Conservation (phyloP, 2,888 invertebrate species). For the Dendrolimus pini region DNA sequence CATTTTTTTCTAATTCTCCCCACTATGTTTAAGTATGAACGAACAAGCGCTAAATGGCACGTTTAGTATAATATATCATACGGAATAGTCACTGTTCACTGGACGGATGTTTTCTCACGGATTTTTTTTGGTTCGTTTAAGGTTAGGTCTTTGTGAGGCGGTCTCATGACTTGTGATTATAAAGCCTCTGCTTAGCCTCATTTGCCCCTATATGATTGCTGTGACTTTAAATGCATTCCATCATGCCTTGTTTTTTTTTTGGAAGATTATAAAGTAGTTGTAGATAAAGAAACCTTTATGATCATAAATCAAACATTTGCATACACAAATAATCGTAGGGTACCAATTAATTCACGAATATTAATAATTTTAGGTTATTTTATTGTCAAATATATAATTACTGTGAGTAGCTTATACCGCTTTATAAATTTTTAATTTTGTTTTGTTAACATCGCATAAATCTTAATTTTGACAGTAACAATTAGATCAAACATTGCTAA, state of each 20-base stretch:
- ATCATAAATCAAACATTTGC: too few species aligned
- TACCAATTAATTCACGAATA: too few species aligned
- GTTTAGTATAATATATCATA: constrained; percentile 73
- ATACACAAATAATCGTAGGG: too few species aligned
- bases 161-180: constrained; percentile 43
- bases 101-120: constrained; percentile 63
- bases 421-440: too few species aligned
- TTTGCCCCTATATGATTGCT: constrained; percentile 66
- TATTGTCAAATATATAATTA: too few species aligned
- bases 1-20: constrained; percentile 72
- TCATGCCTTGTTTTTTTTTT: constrained; percentile 11
- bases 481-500: too few species aligned
- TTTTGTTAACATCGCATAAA: too few species aligned
- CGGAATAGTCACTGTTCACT: constrained; percentile 57
- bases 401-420: too few species aligned
- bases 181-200: constrained; percentile 41
- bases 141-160: constrained; percentile 35
- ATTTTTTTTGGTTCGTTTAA: constrained; percentile 40
- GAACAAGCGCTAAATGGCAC: constrained; percentile 75
- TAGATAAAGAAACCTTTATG: too few species aligned
- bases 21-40: constrained; percentile 72
- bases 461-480: too few species aligned
- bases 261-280: too few species aligned
- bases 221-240: constrained; percentile 48
- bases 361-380: too few species aligned